Base-by-base conservation (phyloP, 2,797 vertebrate species). In the Benthosema pterotum region DNA sequence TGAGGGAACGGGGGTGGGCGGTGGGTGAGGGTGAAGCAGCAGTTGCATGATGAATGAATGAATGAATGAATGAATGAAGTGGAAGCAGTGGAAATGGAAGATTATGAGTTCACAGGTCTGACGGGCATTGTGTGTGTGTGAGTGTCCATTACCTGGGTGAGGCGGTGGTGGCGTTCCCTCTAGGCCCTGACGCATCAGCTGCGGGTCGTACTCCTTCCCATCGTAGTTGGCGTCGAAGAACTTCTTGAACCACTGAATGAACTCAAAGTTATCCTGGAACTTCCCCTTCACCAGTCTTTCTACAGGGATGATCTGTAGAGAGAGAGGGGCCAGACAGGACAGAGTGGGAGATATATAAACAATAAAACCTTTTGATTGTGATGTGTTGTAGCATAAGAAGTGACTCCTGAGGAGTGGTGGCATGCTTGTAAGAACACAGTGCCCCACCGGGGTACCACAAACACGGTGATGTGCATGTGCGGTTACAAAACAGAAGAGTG, bases 191-290 rank as follows among this genome's bases (percentile, higher is more conserved):
- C 97, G 91, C 0, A 91, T 93, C 84, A 93, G 86, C 49, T 95
- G 52, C 0, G 97, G 96, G 89, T 99, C 97, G 57, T 98, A 98
- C 48, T 98, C 97, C 88, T 97, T 98, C 65, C 96, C 96, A 0
- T 98, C 97, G 2, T 97, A 98, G 92, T 99, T 99, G 70, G 97
- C 97, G 0, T 97, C 94, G 8, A 99, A 99, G 78, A 98, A 97
- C 81, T 96, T 98, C 89, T 99, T 99, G 76, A 98, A 99, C 97
- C 97, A 99, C 87, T 99, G 97, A 72, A 98, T 94, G 87, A 99
- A 99, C 87, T 99, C 97, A 72, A 99, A 99, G 86, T 99, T 97
- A 91, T 98, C 97, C 88, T 99, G 97, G 87, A 99, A 98, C 81
- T 94, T 97, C 45, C 96, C 97, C 80, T 98, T 98, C 67, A 98